Base-by-base conservation (phyloP, 2,888 invertebrate species). In the Fabriciana adippe region DNA sequence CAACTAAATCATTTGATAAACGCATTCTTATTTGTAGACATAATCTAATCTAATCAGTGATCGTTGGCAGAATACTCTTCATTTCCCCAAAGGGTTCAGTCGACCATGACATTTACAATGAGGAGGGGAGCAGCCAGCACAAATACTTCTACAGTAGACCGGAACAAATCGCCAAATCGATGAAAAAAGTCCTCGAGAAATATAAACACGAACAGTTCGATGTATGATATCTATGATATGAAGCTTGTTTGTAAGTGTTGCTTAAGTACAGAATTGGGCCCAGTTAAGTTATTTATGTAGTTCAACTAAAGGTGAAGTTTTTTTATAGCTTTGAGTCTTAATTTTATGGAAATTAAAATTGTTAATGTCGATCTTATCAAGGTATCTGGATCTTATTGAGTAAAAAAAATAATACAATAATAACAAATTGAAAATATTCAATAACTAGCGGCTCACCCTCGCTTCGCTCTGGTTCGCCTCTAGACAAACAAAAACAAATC, bases 71-170 rank as follows among this genome's bases (percentile, higher is more conserved):
- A 76, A 94, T 95, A 50, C 83, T 95, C 35, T 95, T 95, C 82
- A 85, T 95, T 67, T 92, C 93, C 68, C 90, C 94, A 14, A 82
- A 87, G 64, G 95, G 95, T 0, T 75, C 84, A 18, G 90, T 95
- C 0, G 92, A 94, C 76, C 76, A 82, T 5, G 93, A 94, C 15
- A 92, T 94, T 21, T 92, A 85, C 75, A 95, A 95, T 81, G 93
- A 93, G 75, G 90, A 92, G 14, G 94, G 94, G 5, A 93, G 93
- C 79, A 87, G 83, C 16, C 92, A 94, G 64, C 93, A 94, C 78
- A 94, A 94, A 72, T 94, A 93, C 77, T 94, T 93, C 82, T 94
- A 94, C 80, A 92, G 86, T 72, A 85, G 82, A 76, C 89, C 93
- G 1, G 86, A 90, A 65, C 92, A 94, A 68, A 93, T 94, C 45